Evolutionary conservation across 2,888 invertebrate species (phyloP).

Genomic region (Platycheirus albimanus): DNA sequence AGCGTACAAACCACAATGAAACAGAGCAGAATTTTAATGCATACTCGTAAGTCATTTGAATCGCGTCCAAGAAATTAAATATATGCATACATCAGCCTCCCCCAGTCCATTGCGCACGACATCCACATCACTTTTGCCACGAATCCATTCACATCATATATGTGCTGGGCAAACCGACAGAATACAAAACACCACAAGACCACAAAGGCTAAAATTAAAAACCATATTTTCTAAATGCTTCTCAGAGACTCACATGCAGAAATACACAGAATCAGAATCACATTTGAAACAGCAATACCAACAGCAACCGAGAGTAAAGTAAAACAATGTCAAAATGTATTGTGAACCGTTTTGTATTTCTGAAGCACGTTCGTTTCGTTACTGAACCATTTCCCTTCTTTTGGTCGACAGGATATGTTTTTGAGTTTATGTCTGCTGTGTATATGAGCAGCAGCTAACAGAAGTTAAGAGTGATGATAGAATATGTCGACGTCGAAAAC

Average conservation of each 20-base stretch:
- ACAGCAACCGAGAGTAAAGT: conserved; percentile 35
- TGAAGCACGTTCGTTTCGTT: conserved; percentile 45
- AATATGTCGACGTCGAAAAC: conserved; percentile 58
- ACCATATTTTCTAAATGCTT: conserved; percentile 48
- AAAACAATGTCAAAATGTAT: conserved; percentile 66
- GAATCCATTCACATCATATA: conserved; percentile 31
- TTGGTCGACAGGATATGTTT: conserved; percentile 34
- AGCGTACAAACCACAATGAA: conserved; percentile 58
- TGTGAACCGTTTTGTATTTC: conserved; percentile 42
- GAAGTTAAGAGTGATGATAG: conserved; percentile 48
- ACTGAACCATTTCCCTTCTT: conserved; percentile 35
- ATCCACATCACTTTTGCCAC: conserved; percentile 56
- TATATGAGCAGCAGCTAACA: neutral
- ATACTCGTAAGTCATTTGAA: conserved; percentile 64
- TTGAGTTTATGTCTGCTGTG: conserved; percentile 4
- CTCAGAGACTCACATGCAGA: conserved; percentile 34
- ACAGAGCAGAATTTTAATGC: conserved; percentile 61
- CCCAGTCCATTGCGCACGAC: conserved; percentile 49
- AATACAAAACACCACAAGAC: conserved; percentile 3
- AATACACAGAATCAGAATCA: conserved; percentile 34
- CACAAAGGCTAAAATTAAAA: conserved; percentile 43
- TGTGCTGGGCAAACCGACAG: conserved; percentile 2
- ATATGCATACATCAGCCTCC: conserved; percentile 42
- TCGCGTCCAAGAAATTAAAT: conserved; percentile 51
- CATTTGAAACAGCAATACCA: conserved; percentile 15